Conservation (phyloP, 2,113 vertebrate genomes). For the Ammodramus savannarum region DNA sequence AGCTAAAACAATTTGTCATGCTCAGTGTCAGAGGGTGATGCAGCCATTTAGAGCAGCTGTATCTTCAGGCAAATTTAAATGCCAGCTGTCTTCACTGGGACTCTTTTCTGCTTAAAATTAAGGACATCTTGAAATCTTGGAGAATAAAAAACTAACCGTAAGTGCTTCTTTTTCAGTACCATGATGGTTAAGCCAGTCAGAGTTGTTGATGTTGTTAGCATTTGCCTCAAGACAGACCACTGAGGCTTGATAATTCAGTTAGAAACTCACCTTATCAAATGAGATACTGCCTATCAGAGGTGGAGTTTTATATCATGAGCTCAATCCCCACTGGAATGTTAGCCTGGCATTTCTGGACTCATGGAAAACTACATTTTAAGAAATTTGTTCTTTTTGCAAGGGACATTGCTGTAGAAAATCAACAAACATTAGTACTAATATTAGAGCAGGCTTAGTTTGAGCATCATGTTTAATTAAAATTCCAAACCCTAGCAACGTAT, state of each 20-base stretch:
- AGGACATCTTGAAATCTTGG: not conserved
- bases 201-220: not conserved
- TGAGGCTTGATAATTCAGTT: not conserved
- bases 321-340: not conserved
- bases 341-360: not conserved
- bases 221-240: not conserved
- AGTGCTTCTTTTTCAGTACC: not conserved
- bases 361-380: not conserved
- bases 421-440: not conserved
- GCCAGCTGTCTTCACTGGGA: not conserved
- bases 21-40: not conserved
- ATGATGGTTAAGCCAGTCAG: not conserved
- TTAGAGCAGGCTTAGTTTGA: not conserved
- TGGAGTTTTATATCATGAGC: not conserved
- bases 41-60: not conserved
- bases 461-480: not conserved
- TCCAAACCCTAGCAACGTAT: not conserved
- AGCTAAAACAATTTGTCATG: not conserved
- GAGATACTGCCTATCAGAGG: not conserved
- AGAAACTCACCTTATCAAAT: not conserved
- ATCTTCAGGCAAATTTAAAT: not conserved
- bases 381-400: not conserved
- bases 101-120: not conserved
- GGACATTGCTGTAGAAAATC: not conserved
- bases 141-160: not conserved